Evolutionary conservation across 2,888 invertebrate genomes (phyloP), one percentile per base, ranked within the genome.

Genomic region (Agrotis exclamationis): DNA sequence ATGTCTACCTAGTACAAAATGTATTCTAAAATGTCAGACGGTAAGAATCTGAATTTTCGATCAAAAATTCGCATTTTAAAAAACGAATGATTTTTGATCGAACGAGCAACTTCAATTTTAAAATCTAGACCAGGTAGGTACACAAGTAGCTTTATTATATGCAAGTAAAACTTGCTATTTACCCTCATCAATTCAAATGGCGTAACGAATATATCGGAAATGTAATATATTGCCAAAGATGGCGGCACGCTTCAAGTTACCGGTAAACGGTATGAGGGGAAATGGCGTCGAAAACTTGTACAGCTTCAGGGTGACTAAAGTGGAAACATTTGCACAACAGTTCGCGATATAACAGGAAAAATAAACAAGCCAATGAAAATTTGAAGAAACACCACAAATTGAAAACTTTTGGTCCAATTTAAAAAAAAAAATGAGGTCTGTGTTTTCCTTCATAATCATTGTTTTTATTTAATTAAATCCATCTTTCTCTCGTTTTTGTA

Each of bases 381-480:
- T 45, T 24, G 16, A 51, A 24, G 22, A 24, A 58, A 73, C 9
- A 45, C 20, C 22, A n/a, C 22, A 33, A 59, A 44, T 14, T 48
- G 22, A n/a, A 1, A 48, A 28, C 11, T 24, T 51, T 53, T 13
- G n/a, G 33, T 33, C 3, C 20, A 18, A 0, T 20, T 28, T 28
- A 50, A 16, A 11, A 13, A 3, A 3, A 1, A 13, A 45, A 51
- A 22, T 24, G n/a, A 11, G 62, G 22, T n/a, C 22, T 22, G 2
- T 18, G 3, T 33, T 59, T 60, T n/a, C 33, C n/a, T 51, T 44
- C 20, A 58, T 51, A 73, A 45, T 24, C 16, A 33, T 51, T 33
- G 51, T 74, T 74, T 70, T 51, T 73, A 45, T 60, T 60, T 13
- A 51, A 63, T 63, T 63, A 45, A 22, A 33, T 20, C 22, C 14